Evolutionary conservation across 2,113 vertebrate genomes (phyloP), one percentile per base, ranked within the genome.

Genomic region (Pituophis catenifer): DNA sequence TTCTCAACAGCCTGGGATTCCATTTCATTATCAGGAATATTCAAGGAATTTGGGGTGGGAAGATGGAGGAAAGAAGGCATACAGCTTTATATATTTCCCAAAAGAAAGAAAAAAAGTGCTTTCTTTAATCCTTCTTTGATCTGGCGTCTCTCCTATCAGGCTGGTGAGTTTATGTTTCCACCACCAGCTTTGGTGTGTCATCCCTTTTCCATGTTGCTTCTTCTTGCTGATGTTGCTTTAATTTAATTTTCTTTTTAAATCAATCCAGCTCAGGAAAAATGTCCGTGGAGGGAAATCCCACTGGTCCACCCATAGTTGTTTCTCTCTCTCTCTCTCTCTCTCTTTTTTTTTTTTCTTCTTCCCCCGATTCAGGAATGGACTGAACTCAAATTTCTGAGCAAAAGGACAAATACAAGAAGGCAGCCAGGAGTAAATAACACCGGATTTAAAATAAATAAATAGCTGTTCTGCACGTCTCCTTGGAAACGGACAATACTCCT

Each of bases 401-500:
- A 38, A 93, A 88, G 26, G 90, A 50, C 70, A 91, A 88, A 88
- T 26, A 26, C 52, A 50, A 88, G 53, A 29, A 24, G 89, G 89
- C 89, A 54, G 44, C 62, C 59, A 55, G 33, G 93, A 91, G 93
- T 91, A 89, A 93, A 91, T 91, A 91, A 93, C 29, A 57, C 62
- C 4, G 85, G 90, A 70, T 81, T 93, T 89, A 92, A 92, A 52
- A 75, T 75, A 91, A 88, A 91, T 88, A 88, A 89, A 75, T 93
- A 23, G 89, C 75, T 59, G 54, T 90, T 86, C 55, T 52, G 90
- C 70, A 33, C 0, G 26, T 96, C 94, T 95, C 96, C 96, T 96
- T 95, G 96, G 95, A 95, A 97, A 96, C 93, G 4, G 87, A 65
- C 90, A 86, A 15, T 0, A 19, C 86, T 91, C 87, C 91, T 94